These are phyloP conservation scores for Vanessa tameamea DNA, from an alignment of 1,140 invertebrate species.

Conservation along the genomic window DNA sequence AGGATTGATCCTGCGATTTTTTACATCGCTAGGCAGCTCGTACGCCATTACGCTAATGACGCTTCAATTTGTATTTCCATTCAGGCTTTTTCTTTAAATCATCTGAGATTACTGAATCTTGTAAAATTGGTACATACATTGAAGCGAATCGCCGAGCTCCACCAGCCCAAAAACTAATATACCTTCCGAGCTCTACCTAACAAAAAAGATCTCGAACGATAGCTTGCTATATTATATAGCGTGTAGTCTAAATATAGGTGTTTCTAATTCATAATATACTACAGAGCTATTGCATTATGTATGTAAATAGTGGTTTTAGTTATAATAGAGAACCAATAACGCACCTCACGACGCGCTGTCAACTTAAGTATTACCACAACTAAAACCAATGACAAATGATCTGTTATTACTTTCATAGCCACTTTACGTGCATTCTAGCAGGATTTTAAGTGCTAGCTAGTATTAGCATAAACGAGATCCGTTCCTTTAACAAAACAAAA, in stretches of 20 bases:
- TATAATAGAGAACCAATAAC: constrained; percentile 22
- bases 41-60: too few species aligned
- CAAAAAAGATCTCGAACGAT: too few species aligned
- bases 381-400: constrained; percentile 39
- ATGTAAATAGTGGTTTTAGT: neutral
- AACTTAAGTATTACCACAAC: constrained; percentile 13
- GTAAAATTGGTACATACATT: too few species aligned
- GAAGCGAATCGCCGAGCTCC: too few species aligned
- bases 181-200: too few species aligned
- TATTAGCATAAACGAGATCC: constrained; percentile 33
- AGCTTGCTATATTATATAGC: neutral
- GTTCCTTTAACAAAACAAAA: neutral
- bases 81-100: too few species aligned
- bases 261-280: neutral
- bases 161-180: too few species aligned
- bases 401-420: constrained; percentile 35
- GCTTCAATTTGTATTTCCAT: too few species aligned
- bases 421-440: constrained; percentile 33
- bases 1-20: too few species aligned
- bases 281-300: neutral
- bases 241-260: neutral
- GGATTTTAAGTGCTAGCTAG: constrained; percentile 26
- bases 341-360: constrained; percentile 11
- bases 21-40: too few species aligned
- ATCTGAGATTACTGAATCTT: too few species aligned